Evolutionary conservation across 2,113 vertebrate genomes (phyloP).

Genomic region (Phylloscopus trochilus): DNA sequence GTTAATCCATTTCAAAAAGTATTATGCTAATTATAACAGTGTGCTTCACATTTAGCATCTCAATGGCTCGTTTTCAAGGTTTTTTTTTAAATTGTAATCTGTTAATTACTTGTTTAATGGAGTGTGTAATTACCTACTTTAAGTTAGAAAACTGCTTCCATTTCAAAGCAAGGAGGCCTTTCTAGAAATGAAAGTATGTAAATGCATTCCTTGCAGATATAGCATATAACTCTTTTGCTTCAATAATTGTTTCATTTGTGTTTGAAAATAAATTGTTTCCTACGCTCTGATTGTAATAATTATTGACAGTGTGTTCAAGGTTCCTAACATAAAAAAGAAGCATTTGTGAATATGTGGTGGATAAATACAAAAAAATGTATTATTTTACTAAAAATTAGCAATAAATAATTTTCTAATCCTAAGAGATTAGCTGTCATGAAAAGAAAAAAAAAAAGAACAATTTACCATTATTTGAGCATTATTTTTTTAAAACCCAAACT

Average conservation of each 20-base stretch:
- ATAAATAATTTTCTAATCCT: background rate
- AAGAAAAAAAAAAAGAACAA: background rate
- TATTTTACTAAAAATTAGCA: background rate
- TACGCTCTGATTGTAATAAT: background rate
- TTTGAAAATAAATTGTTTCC: slow-evolving; percentile 50
- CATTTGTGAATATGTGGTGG: background rate
- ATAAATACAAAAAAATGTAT: background rate
- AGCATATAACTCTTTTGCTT: slow-evolving; percentile 62
- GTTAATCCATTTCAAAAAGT: slow-evolving; percentile 77
- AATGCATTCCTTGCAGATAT: slow-evolving; percentile 69
- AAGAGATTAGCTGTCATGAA: background rate
- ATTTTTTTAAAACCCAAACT: background rate
- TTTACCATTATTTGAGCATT: background rate
- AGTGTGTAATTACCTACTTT: slow-evolving; percentile 85
- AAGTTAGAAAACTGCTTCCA: slow-evolving; percentile 78
- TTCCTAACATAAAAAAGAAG: background rate
- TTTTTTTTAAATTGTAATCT: slow-evolving; percentile 77
- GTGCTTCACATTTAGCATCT: slow-evolving; percentile 69
- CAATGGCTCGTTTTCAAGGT: slow-evolving; percentile 78
- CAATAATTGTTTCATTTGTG: slow-evolving; percentile 61
- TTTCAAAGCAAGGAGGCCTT: slow-evolving; percentile 76
- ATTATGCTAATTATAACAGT: slow-evolving; percentile 78
- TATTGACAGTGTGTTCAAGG: background rate
- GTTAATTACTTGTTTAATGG: slow-evolving; percentile 87
- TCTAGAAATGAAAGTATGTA: slow-evolving; percentile 75